Evolutionary conservation across 2,888 invertebrate species (phyloP).

Genomic region (Ichneumoninae sp.): DNA sequence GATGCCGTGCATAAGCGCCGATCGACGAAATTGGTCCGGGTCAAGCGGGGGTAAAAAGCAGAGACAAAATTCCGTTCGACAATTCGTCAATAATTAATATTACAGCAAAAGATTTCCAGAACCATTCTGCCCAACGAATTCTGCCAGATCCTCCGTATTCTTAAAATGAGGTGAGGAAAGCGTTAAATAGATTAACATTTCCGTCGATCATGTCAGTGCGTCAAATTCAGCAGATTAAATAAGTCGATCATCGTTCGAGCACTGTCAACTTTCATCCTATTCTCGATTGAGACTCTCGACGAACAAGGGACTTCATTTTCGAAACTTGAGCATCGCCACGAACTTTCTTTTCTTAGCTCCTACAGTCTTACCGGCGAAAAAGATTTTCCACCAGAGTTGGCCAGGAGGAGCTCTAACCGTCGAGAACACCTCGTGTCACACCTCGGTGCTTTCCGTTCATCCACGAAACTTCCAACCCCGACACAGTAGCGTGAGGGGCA

Average conservation of each 20-base stretch:
- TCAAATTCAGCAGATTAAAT: neutral
- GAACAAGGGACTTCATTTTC: constrained; percentile 27
- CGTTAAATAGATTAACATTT: constrained; percentile 1
- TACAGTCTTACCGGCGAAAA: neutral
- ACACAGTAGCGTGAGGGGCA: neutral
- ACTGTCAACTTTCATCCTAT: constrained; percentile 15
- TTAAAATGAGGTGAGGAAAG: neutral
- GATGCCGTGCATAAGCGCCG: neutral
- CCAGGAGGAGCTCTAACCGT: neutral
- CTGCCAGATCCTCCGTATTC: neutral
- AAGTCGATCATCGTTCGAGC: neutral
- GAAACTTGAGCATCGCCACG: constrained; percentile 35
- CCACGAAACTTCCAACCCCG: constrained; percentile 3
- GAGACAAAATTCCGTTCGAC: neutral
- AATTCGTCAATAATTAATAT: neutral
- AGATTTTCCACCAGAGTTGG: constrained; percentile 42
- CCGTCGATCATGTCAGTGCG: neutral
- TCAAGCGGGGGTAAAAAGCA: neutral
- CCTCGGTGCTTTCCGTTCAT: neutral
- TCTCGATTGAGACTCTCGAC: constrained; percentile 43
- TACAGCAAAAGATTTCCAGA: neutral
- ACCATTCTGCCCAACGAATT: neutral
- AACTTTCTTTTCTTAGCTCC: constrained; percentile 23
- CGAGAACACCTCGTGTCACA: constrained; percentile 17
- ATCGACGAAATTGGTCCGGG: neutral